Evolutionary conservation across 2,113 vertebrate genomes (phyloP), one percentile per base, ranked within the genome.

Genomic region (Gadus macrocephalus): DNA sequence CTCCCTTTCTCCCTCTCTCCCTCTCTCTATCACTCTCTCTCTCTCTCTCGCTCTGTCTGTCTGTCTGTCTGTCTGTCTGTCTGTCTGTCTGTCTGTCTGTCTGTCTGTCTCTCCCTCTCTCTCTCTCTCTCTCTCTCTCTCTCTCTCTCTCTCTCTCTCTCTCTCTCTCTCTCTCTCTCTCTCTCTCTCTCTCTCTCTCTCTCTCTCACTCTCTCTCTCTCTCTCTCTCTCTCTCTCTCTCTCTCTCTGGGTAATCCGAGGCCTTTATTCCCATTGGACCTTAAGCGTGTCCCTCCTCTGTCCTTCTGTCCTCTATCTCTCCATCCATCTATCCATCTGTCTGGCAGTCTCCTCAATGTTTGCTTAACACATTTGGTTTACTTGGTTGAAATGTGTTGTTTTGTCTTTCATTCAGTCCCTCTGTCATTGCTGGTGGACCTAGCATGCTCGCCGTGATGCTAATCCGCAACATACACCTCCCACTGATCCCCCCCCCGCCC

Each of bases 41-140:
- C 27, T 87, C 86, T 78, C 81, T 73, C 83, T 78, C 89, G 90
- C 92, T 49, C 60, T 60, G 64, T 35, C 19, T 71, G 19, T 59
- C 70, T 25, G 28, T 31, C 42, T 17, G 3, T 31, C 16, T 71
- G 16, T 42, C 19, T 53, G 25, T 78, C 27, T 35, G 19, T 22
- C 69, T 15, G 19, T 71, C 20, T 9, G 22, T 67, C 28, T 12
- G 56, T 15, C 25, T 27, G 31, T 38, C 63, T 14, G n/a, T 81
- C 20, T 68, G 16, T 5, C 11, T 64, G 14, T 63, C 4, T 20
- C 9, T 66, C 35, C 25, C 55, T 68, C 9, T 28, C 1, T 27
- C 12, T 35, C n/a, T 53, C 27, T 28, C 56, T 42, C 15, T 69
- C 67, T 59, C 22, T 35, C 28, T 69, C 15, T 68, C 49, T 68